Evolutionary conservation across 2,113 vertebrate genomes (phyloP), one percentile per base, ranked within the genome.

Genomic region (Burhinus oedicnemus): DNA sequence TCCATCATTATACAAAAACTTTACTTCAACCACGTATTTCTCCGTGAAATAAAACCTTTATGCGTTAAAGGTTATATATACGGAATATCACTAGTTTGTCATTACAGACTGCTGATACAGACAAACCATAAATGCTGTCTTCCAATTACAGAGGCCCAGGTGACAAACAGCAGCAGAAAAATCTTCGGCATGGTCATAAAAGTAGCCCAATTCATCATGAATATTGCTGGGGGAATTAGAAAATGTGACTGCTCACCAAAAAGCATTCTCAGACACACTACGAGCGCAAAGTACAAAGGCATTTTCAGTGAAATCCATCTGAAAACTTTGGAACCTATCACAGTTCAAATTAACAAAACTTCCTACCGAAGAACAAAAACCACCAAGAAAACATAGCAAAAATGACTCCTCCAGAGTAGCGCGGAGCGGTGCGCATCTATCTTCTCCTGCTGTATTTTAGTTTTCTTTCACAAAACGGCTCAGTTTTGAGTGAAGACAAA

Each of bases 311-410:
- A 76, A 69, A 86, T 30, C 58, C 5, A 0, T 36, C 25, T 34
- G 45, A 72, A 86, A 69, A 52, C 16, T 65, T 8, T 16, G 21
- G 25, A 83, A 86, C 14, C 19, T 20, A 7, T 12, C 12, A 13
- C n/a, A 15, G 15, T 38, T 62, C 47, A 42, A 54, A 83, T 11
- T 8, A n/a, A 45, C 21, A 87, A n/a, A 45, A 57, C 54, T 13
- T 74, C 69, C 64, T 51, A 34, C 16, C 3, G 1, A 44, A 58
- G 45, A 52, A 58, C 40, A 8, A 55, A 80, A 23, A 40, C 8
- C 0, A 47, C 22, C 12, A 17, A 1, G 13, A 68, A 79, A 82
- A 49, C 10, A n/a, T 1, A 44, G n/a, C 34, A 30, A 42, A 44
- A 68, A 19, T 5, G 3, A 34, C 30, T 78, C 27, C 45, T 12